Evolutionary conservation across 2,888 invertebrate genomes (phyloP), one percentile per base, ranked within the genome.

Genomic region (Diadegma fenestrale): DNA sequence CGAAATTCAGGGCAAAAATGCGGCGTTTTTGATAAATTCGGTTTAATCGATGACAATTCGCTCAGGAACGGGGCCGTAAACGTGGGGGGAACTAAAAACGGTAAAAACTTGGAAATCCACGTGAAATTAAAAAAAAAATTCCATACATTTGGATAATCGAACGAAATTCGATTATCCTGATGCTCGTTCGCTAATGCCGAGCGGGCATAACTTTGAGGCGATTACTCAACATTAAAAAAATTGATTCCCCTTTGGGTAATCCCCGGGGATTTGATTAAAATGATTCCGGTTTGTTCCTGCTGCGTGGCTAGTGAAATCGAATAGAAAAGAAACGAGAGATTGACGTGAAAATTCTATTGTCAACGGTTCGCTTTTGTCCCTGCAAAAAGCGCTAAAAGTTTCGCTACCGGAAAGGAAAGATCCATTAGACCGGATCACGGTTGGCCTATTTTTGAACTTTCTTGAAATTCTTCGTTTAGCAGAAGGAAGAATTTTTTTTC

Each of bases 181-280:
- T 61, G 26, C 30, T 22, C n/a, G 14, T 71, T 68, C 48, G 14
- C 0, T 22, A 54, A 37, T 37, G 10, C 37, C 8, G 37, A 37
- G 12, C 54, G 22, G 22, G 22, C 0, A 19, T 54, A 82, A 77
- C 54, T 71, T 71, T 19, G 8, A 58, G 54, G 48, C 64, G 64
- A 77, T 82, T 22, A 72, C 77, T 54, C 58, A 43, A 71, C 73
- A 37, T 64, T 33, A n/a, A n/a, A n/a, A n/a, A n/a, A n/a, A 22
- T 75, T 48, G 7, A 1, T 33, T 30, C 26, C 26, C 14, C 14
- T 22, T 71, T 75, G 43, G 48, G 63, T 79, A 73, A 83, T 69
- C 69, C 75, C 51, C 41, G 58, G 69, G 75, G 45, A 51, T 63
- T 79, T 63, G 22, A 37, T 61, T 69, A 73, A 63, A 69, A 48